A percentile compares a stretch with the other conserved stretches of the same genome.
phyloP scores from a whole-genome alignment of 53 echinoderm and acorn worm species.

The Holothuria scabra region DNA sequence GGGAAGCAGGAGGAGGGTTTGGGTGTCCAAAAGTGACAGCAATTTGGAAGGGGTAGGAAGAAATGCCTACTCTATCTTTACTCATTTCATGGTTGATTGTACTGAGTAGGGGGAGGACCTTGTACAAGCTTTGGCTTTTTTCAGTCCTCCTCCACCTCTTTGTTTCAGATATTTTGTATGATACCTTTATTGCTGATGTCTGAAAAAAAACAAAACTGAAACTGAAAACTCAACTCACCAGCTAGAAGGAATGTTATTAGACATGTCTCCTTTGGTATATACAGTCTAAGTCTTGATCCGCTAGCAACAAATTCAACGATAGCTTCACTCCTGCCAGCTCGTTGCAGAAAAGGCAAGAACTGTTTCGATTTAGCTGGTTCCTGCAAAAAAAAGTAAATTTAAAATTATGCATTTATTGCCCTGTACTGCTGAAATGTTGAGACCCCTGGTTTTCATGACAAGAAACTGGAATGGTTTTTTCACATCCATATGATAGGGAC shows the following conservation, averaged over 20 bases:
- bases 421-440: background rate
- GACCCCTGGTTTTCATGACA: background rate
- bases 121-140: too few species aligned
- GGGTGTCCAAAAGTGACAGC: too few species aligned
- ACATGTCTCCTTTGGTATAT: slow-evolving; percentile 95
- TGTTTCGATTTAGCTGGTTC: slow-evolving; percentile 90
- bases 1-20: too few species aligned
- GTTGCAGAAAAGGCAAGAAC: slow-evolving; percentile 95
- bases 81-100: too few species aligned
- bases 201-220: too few species aligned
- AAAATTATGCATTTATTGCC: too few species aligned
- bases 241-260: slow-evolving; percentile 97
- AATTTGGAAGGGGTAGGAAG: too few species aligned
- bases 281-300: slow-evolving; percentile 90
- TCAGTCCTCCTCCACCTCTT: too few species aligned
- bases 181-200: too few species aligned
- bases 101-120: too few species aligned
- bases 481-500: background rate
- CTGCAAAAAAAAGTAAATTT: slow-evolving; percentile 16
- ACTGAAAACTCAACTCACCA: slow-evolving; percentile 64
- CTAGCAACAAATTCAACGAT: slow-evolving; percentile 98
- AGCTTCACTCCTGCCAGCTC: slow-evolving; percentile 85
- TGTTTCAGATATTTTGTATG: too few species aligned
- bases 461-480: background rate
- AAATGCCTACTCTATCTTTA: too few species aligned